These are phyloP conservation scores for Drosophila fungiperda DNA, from an alignment of 2,888 invertebrate genomes.

Conservation along the genomic window DNA sequence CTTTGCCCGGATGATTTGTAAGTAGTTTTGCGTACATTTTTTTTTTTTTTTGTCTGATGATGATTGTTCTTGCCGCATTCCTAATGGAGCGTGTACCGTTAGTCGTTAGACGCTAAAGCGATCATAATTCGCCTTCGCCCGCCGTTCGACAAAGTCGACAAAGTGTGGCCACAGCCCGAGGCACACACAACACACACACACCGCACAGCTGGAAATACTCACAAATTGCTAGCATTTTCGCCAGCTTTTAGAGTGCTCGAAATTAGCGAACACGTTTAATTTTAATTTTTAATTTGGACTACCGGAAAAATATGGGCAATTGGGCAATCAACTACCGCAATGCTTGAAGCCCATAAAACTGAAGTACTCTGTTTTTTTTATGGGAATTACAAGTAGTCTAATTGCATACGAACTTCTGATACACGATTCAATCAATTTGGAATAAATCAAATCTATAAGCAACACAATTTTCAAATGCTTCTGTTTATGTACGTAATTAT, in stretches of 20 bases:
- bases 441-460: neutral
- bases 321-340: neutral
- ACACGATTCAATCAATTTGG: neutral
- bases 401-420: neutral
- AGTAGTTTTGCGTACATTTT: conserved; percentile 52
- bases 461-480: neutral
- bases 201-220: neutral
- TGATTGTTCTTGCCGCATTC: conserved; percentile 56
- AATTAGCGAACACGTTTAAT: conserved; percentile 9
- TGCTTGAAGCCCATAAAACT: neutral
- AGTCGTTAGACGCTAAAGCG: conserved; percentile 70
- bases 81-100: conserved; percentile 65
- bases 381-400: neutral
- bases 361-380: neutral
- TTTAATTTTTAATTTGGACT: conserved; percentile 5
- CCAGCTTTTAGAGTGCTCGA: conserved; percentile 1
- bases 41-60: conserved; percentile 57
- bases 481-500: neutral
- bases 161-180: conserved; percentile 20
- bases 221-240: neutral
- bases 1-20: conserved; percentile 21
- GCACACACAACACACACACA: conserved; percentile 4
- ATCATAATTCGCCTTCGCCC: conserved; percentile 57
- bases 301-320: neutral
- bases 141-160: conserved; percentile 27